Evolutionary conservation across 2,888 invertebrate species (phyloP).

Genomic region (Ophion slaviceki): DNA sequence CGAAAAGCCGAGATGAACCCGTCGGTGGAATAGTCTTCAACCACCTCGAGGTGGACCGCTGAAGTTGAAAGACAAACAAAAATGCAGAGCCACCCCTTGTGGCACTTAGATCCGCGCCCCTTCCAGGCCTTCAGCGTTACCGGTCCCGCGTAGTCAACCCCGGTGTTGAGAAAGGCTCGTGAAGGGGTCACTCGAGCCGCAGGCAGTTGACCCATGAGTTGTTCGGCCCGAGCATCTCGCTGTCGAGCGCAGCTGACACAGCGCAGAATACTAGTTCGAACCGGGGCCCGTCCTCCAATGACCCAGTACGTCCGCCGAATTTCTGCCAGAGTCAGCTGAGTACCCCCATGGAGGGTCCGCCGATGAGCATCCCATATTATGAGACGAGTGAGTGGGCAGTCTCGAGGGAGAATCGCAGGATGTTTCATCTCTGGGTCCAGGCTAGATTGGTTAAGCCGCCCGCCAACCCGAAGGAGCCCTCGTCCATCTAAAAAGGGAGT

Average conservation of each 20-base stretch:
- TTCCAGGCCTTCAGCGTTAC: not conserved
- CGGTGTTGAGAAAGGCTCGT: conserved; percentile 40
- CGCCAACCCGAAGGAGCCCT: conserved; percentile 39
- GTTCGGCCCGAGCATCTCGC: conserved; percentile 43
- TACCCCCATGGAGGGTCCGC: not conserved
- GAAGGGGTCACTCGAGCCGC: conserved; percentile 31
- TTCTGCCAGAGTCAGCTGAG: not conserved
- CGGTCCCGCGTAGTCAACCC: conserved; percentile 46
- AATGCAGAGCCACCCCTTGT: not conserved
- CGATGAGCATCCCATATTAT: conserved; percentile 14
- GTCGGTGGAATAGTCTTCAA: conserved; percentile 56
- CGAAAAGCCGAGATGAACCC: conserved; percentile 66
- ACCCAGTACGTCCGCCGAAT: conserved; percentile 49
- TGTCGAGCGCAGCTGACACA: conserved; percentile 39
- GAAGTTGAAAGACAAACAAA: conserved; percentile 27
- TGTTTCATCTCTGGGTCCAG: conserved; percentile 31
- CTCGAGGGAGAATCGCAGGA: conserved; percentile 30
- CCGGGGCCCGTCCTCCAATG: conserved; percentile 52
- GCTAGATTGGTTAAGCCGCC: conserved; percentile 23
- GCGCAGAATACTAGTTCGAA: conserved; percentile 40
- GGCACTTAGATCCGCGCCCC: conserved; percentile 27
- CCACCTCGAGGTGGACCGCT: conserved; percentile 68
- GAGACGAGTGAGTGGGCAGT: not conserved
- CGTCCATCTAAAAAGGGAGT: conserved; percentile 20
- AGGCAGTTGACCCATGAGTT: conserved; percentile 73